These are phyloP conservation scores for rabbit (Oryctolagus cuniculus) DNA, from an alignment of 2,113 vertebrate genomes.

Conservation along the genomic window DNA sequence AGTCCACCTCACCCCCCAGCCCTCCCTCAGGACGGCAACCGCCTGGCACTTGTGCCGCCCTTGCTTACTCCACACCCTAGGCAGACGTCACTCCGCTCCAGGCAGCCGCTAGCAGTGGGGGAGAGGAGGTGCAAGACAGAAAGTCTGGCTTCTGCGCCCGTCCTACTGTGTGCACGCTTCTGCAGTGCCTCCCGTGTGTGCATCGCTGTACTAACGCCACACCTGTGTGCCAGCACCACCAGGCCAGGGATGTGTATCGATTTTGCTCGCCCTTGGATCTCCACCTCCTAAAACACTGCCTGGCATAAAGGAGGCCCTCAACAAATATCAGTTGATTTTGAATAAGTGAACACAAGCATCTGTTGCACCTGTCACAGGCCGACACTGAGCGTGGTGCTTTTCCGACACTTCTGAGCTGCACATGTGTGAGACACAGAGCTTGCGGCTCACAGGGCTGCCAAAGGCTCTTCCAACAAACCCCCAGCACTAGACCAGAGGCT, in stretches of 20 bases:
- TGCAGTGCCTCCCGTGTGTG: rapidly evolving
- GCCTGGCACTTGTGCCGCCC: rapidly evolving
- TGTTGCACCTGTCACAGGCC: not conserved
- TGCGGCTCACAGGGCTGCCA: not conserved
- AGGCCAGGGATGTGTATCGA: not conserved
- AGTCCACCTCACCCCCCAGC: not conserved
- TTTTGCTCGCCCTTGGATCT: not conserved
- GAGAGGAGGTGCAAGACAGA: rapidly evolving
- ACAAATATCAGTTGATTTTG: not conserved
- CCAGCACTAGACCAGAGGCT: not conserved
- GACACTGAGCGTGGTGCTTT: not conserved
- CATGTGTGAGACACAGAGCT: not conserved
- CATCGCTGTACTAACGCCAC: rapidly evolving
- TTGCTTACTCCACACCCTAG: not conserved
- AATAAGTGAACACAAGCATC: not conserved
- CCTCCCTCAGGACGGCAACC: not conserved
- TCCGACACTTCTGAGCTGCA: too few relatives aligned
- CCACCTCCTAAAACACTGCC: not conserved
- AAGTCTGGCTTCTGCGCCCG: not conserved
- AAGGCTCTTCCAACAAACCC: not conserved
- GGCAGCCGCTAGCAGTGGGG: not conserved
- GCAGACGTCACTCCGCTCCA: not conserved
- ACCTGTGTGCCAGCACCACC: rapidly evolving
- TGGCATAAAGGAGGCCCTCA: not conserved
- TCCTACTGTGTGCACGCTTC: not conserved